Base-by-base conservation (phyloP, 2,888 invertebrate species). In the Tenthredo mesomela region DNA sequence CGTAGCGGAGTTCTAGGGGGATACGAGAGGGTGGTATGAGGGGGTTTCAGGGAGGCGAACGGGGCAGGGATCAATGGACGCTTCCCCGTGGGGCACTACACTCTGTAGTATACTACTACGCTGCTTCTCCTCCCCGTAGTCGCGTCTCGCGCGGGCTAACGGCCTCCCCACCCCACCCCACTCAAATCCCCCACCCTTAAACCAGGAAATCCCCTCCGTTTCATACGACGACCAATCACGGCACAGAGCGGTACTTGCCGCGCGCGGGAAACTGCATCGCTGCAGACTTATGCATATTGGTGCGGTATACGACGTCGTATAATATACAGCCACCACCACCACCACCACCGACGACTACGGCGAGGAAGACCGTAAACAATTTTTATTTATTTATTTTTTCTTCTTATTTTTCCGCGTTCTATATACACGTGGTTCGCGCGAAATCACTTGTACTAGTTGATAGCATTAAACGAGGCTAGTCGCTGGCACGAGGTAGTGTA, bases 31-130 rank as follows among this genome's bases (percentile, higher is more conserved):
- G 43, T 37, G 61, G 40, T 12, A 58, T 82, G 82, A 65, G 84
- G 82, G 54, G 80, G 85, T 67, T 82, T 73, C 43, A 71, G 65
- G 78, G 86, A 78, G 77, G 83, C 83, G 86, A 86, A 83, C 84
- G 85, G 82, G 85, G 87, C 85, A 87, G 91, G 90, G 91, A 91
- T 91, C 91, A 91, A 91, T 91, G 91, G 91, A 91, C 91, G 91
- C 90, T 89, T 89, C 91, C 91, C 91, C 88, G 88, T 89, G 89
- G 90, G 89, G 91, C 89, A 89, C 89, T 90, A 90, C 88, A 88
- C 90, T 89, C 91, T 88, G 89, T 88, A 87, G 82, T 82, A 82
- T 87, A 87, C 87, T 89, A 89, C 89, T 90, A 89, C 89, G 47
- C 75, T 58, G 75, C 70, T 85, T 67, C 83, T 50, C 37, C 61